Percentiles rank a stretch among this genome's conserved stretches.
phyloP scores from a whole-genome alignment of 2,888 invertebrate genomes.

The Vanessa cardui region DNA sequence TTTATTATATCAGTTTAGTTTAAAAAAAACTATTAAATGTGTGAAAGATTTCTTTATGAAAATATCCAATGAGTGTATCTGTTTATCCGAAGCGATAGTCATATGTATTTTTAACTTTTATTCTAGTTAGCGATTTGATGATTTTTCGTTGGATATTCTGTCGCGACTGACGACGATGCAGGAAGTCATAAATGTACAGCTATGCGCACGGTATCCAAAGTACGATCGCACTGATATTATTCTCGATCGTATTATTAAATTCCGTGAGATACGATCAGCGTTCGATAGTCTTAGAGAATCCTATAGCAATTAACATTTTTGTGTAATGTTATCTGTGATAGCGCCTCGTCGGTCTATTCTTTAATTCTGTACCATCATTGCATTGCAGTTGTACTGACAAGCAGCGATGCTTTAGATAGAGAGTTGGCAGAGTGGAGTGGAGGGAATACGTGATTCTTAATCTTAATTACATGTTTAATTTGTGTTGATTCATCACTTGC shows the following conservation, averaged over 20 bases:
- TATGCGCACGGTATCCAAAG: conserved; percentile 42
- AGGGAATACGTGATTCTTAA: no score
- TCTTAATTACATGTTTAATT: no score
- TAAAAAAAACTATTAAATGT: no score
- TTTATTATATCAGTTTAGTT: no score
- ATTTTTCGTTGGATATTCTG: conserved; percentile 61
- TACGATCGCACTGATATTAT: conserved; percentile 48
- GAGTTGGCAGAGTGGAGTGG: no score
- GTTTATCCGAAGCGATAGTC: conserved; percentile 27
- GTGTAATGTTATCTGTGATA: no score
- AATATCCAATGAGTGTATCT: conserved; percentile 6
- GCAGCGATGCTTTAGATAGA: no score
- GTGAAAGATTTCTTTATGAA: conserved; percentile 8
- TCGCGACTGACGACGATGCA: conserved; percentile 57
- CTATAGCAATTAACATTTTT: neutral
- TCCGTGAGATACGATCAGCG: conserved; percentile 37
- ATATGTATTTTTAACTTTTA: conserved; percentile 62
- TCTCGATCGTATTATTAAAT: conserved; percentile 52
- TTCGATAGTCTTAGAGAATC: neutral
- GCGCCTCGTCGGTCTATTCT: no score
- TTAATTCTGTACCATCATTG: no score
- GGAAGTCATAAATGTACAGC: conserved; percentile 69
- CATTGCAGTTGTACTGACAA: no score
- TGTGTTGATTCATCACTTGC: no score
- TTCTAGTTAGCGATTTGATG: conserved; percentile 65